These are phyloP conservation scores for Bostrychus sinensis DNA, from an alignment of 2,113 vertebrate species.

Conservation along the genomic window DNA sequence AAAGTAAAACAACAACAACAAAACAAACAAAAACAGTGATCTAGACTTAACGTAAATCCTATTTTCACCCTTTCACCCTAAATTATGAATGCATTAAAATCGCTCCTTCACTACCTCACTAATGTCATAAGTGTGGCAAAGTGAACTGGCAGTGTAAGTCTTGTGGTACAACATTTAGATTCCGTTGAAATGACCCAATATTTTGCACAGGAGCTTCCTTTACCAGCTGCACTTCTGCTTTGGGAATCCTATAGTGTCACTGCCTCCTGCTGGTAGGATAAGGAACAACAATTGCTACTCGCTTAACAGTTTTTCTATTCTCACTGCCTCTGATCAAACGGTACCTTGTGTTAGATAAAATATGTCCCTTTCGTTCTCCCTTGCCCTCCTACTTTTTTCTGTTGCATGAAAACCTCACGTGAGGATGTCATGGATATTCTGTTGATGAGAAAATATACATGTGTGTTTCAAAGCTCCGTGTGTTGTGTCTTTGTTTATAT, in stretches of 20 bases:
- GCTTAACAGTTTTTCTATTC: slow-evolving; percentile 38
- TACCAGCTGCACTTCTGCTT: slow-evolving; percentile 57
- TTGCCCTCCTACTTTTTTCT: slow-evolving; percentile 74
- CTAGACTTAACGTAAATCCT: neutral
- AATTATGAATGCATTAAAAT: neutral
- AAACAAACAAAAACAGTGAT: neutral
- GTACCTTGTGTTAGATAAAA: slow-evolving; percentile 55
- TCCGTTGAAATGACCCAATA: slow-evolving; percentile 25
- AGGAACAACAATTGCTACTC: slow-evolving; percentile 47
- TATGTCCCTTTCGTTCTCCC: slow-evolving; percentile 7
- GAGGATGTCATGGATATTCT: slow-evolving; percentile 75
- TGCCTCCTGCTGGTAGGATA: slow-evolving; percentile 72
- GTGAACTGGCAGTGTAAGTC: slow-evolving; percentile 3
- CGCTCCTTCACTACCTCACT: slow-evolving; percentile 9
- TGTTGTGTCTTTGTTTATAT: slow-evolving; percentile 49
- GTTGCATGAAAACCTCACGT: slow-evolving; percentile 80
- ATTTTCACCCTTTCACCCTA: neutral
- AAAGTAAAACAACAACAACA: too few species aligned
- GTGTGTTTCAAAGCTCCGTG: slow-evolving; percentile 72
- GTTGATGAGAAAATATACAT: slow-evolving; percentile 75
- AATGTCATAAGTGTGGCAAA: slow-evolving; percentile 1
- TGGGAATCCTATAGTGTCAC: slow-evolving; percentile 56
- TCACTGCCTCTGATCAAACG: slow-evolving; percentile 68
- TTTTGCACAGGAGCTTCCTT: slow-evolving; percentile 49
- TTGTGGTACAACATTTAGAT: slow-evolving; percentile 6